phyloP scores from a whole-genome alignment of 2,797 vertebrate species.

The Tarsius wallacei region DNA sequence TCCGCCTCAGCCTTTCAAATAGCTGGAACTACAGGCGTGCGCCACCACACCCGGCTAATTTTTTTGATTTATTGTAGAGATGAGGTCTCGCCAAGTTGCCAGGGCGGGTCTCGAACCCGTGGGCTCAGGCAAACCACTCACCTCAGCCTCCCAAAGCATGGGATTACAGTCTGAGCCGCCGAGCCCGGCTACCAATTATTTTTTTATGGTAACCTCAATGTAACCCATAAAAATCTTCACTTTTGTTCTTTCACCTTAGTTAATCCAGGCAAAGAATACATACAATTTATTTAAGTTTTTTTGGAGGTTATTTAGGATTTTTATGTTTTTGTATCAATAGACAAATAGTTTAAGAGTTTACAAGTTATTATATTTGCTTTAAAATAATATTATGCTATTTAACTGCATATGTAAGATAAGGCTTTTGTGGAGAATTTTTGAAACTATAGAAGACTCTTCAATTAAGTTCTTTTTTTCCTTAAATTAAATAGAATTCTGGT shows the following conservation, averaged over 20 bases:
- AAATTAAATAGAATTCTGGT: not conserved
- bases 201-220: not conserved
- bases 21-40: no score
- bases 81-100: no score
- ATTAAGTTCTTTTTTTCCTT: not conserved
- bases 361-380: not conserved
- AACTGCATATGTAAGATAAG: not conserved
- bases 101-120: no score
- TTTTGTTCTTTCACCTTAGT: conserved; percentile 38
- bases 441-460: not conserved
- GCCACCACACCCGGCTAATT: no score
- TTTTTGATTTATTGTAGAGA: no score
- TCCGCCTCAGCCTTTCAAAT: no score
- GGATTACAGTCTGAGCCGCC: no score
- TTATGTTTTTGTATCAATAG: not conserved
- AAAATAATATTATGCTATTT: not conserved
- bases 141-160: no score
- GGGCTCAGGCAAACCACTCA: no score
- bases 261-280: not conserved
- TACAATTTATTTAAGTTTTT: not conserved
- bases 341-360: not conserved
- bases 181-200: not conserved
- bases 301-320: not conserved
- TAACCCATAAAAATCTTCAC: not conserved
- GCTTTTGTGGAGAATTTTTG: not conserved